These are phyloP conservation scores for Adelognathus sp. DNA, from an alignment of 2,888 invertebrate genomes.

Conservation along the genomic window DNA sequence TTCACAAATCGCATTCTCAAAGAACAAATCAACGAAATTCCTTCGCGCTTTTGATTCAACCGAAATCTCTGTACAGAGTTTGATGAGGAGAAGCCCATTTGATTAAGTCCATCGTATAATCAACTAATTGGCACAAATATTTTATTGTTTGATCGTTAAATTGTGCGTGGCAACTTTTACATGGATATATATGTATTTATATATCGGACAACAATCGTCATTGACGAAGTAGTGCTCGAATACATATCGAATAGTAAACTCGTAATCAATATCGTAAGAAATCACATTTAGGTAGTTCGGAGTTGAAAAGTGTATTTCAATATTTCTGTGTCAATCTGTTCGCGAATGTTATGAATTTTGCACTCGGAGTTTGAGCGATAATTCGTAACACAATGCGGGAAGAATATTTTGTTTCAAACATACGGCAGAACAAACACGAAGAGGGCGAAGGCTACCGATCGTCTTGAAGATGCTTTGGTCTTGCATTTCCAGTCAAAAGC, in stretches of 20 bases:
- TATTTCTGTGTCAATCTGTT: slow-evolving; percentile 24
- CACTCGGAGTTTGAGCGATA: background rate
- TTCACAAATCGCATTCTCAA: slow-evolving; percentile 3
- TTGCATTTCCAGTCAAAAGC: too few relatives aligned
- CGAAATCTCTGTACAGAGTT: slow-evolving; percentile 2
- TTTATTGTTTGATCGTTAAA: slow-evolving; percentile 49
- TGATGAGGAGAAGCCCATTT: slow-evolving; percentile 31
- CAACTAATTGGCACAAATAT: slow-evolving; percentile 51
- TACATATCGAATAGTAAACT: background rate
- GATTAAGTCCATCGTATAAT: slow-evolving; percentile 12
- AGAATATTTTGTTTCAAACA: slow-evolving; percentile 47
- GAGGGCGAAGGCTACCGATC: slow-evolving; percentile 43
- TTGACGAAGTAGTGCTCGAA: slow-evolving; percentile 6
- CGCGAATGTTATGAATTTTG: slow-evolving; percentile 43
- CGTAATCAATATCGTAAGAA: slow-evolving; percentile 3
- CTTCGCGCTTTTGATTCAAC: background rate
- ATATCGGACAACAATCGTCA: slow-evolving; percentile 9
- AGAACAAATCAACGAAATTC: background rate
- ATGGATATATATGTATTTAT: too few relatives aligned
- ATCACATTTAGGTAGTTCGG: slow-evolving; percentile 50
- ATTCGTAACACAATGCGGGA: slow-evolving; percentile 55
- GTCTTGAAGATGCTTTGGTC: too few relatives aligned
- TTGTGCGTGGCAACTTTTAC: slow-evolving; percentile 42
- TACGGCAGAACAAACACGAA: slow-evolving; percentile 47
- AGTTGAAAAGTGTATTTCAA: slow-evolving; percentile 53